phyloP scores from a whole-genome alignment of 64 coral and sea anemone species.

The Montipora efflorescens region DNA sequence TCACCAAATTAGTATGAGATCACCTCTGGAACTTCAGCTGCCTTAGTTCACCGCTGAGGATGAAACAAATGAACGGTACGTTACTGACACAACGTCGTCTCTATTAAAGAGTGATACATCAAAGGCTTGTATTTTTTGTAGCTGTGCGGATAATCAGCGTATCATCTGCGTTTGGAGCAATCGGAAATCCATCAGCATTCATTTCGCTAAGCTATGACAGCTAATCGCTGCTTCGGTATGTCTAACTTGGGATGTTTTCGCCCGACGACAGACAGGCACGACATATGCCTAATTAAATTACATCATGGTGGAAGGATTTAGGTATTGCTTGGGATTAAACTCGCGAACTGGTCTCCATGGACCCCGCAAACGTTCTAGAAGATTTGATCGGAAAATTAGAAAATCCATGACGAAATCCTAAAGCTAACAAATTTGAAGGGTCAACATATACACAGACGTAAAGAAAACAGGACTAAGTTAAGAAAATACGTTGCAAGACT shows the following conservation, averaged over 20 bases:
- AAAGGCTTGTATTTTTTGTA: background rate
- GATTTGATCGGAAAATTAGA: background rate
- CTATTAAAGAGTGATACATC: constrained; percentile 13
- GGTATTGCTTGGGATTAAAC: background rate
- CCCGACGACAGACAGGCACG: constrained; percentile 36
- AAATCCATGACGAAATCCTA: constrained; percentile 6
- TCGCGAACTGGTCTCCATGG: background rate
- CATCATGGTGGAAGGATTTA: background rate
- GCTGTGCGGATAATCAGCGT: background rate
- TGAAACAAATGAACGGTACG: constrained; percentile 16
- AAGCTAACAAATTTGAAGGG: background rate
- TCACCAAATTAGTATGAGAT: background rate
- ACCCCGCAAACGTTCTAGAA: background rate
- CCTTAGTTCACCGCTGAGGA: background rate
- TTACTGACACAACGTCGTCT: constrained; percentile 38
- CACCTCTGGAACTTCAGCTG: background rate
- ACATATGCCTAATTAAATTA: constrained; percentile 31
- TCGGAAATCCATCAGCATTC: constrained; percentile 27
- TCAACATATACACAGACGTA: constrained; percentile 14
- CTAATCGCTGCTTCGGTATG: background rate
- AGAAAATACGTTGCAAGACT: background rate
- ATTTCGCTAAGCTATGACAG: background rate
- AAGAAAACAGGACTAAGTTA: constrained; percentile 1
- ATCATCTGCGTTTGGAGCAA: constrained; percentile 1
- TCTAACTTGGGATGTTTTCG: constrained; percentile 20